A percentile compares a stretch with the other conserved stretches of the same genome.
These are phyloP conservation scores for Ptilonorhynchus violaceus DNA, from an alignment of 2,113 vertebrate genomes.

Conservation along the genomic window DNA sequence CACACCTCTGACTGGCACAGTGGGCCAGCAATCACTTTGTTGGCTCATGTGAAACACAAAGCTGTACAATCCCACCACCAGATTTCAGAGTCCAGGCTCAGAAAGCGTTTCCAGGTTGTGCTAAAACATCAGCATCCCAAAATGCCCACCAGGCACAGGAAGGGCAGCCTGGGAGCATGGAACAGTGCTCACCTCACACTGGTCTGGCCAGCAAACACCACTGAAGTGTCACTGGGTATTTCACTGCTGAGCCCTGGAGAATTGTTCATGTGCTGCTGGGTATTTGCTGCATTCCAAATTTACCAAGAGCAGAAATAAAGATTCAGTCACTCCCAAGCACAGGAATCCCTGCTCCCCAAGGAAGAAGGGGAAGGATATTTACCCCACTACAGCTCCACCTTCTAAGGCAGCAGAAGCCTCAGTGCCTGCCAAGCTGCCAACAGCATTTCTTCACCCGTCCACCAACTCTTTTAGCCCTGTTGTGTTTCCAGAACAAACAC, in stretches of 20 bases:
- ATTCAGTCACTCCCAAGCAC: neutral
- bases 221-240: neutral
- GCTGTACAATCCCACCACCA: neutral
- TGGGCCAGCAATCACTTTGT: too few species aligned
- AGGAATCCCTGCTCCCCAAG: neutral
- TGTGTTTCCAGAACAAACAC: neutral
- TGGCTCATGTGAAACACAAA: neutral
- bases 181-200: neutral
- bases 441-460: fast-evolving
- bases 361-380: neutral
- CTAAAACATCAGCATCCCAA: neutral
- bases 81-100: neutral
- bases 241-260: neutral
- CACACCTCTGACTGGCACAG: neutral
- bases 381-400: neutral
- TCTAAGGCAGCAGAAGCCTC: neutral
- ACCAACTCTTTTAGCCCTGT: neutral
- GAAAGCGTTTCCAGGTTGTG: neutral
- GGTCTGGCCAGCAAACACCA: neutral
- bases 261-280: neutral
- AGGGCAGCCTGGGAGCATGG: neutral
- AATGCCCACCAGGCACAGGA: fast-evolving
- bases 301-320: neutral
- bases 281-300: neutral
- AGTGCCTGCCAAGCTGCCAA: neutral